Evolutionary conservation across 23 tunicate species (phyloP), one percentile per base, ranked within the genome.

Genomic region (Styela plicata): DNA sequence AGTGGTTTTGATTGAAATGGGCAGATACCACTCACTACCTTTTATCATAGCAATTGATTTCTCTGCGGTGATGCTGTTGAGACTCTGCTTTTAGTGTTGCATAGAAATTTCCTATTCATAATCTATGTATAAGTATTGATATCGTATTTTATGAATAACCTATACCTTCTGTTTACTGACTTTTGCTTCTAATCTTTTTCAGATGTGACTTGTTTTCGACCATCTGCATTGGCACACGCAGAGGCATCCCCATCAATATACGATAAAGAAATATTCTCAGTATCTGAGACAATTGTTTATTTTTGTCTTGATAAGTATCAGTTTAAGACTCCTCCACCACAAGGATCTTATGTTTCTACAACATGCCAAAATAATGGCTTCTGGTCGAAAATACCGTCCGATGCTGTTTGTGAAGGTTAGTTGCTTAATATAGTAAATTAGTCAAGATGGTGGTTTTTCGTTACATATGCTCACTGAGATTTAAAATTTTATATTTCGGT

Each of bases 201-300:
- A 85, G 88, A 37, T 17, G 76, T 85, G 26, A 63, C 74, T 3
- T 88, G 93, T 78, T 79, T 76, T 75, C 35, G 1, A 44, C 93
- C 78, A 33, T 74, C 36, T 26, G 21, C 24, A 17, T 36, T 78
- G 22, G 28, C 66, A 31, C 24, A 68, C 66, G 33, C 69, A 0
- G 52, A 26, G 1, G 52, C 26, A 18, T 53, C 80, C 2, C 23
- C 77, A 29, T 26, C 34, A 26, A 3, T 34, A 18, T 5, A 33
- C 7, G 34, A 30, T 32, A 71, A 71, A 32, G 23, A 26, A 3
- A 34, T 28, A 32, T 71, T 61, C 31, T 25, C 26, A 2, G 84
- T 71, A 17, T 63, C 80, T 0, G 80, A 83, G 20, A 31, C n/a
- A 2, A 73, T 25, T 19, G 44, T 63, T n/a, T 83, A 75, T 34